These are phyloP conservation scores for Nephrocerus scutellatus DNA, from an alignment of 2,888 invertebrate species.

Conservation along the genomic window DNA sequence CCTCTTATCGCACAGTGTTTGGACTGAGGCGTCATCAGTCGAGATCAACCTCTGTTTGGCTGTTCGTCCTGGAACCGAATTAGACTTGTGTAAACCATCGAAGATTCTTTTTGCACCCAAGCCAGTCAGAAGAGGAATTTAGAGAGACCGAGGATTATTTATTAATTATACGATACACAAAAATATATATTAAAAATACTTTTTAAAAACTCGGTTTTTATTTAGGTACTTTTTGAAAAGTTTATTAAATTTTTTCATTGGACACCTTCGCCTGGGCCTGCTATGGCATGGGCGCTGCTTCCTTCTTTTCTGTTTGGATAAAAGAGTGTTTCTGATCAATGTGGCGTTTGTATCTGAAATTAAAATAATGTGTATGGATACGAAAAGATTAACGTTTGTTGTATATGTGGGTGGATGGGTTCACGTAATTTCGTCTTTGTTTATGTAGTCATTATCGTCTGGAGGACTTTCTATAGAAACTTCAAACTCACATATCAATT, in stretches of 20 bases:
- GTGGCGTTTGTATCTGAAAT: conserved; percentile 21
- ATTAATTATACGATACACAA: conserved; percentile 1
- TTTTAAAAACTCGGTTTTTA: neutral
- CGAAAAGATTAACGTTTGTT: neutral
- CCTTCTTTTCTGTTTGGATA: too few species aligned
- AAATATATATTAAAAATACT: neutral
- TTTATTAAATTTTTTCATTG: neutral
- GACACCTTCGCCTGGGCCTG: neutral
- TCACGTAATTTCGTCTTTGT: too few species aligned
- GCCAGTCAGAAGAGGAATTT: conserved; percentile 75
- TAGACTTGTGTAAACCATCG: conserved; percentile 80
- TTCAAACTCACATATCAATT: conserved; percentile 9
- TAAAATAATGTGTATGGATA: neutral
- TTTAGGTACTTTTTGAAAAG: neutral
- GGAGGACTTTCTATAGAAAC: neutral
- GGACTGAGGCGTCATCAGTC: conserved; percentile 86
- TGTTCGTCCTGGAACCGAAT: conserved; percentile 56
- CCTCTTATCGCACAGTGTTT: conserved; percentile 74
- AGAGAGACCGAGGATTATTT: conserved; percentile 23
- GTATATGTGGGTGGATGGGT: too few species aligned
- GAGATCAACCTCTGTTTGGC: conserved; percentile 79
- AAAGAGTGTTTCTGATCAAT: conserved; percentile 11
- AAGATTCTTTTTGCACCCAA: conserved; percentile 83
- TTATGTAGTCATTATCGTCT: too few species aligned
- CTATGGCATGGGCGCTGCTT: conserved; percentile 2